Conservation (phyloP, 2,113 vertebrate species). For the Oncorhynchus keta region DNA sequence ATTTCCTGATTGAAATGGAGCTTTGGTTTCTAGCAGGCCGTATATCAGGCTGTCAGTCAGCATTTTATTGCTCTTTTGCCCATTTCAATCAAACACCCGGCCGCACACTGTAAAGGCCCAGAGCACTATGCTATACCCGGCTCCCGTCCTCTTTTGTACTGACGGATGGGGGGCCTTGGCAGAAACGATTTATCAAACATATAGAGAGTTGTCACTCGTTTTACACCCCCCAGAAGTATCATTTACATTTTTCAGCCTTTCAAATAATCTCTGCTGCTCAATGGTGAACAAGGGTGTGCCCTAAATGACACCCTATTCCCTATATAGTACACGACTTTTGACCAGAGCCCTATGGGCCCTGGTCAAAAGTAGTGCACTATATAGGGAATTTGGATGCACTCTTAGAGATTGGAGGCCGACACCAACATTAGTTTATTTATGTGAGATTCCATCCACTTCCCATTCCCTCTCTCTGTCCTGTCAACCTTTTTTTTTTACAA, state of each 20-base stretch:
- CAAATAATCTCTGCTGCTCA: conserved; percentile 6
- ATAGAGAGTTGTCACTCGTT: conserved; percentile 31
- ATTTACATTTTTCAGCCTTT: conserved; percentile 45
- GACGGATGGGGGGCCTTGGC: conserved; percentile 59
- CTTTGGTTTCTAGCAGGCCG: conserved; percentile 61
- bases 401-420: neutral
- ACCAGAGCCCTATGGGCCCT: too few relatives aligned
- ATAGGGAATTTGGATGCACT: neutral
- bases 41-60: conserved; percentile 74
- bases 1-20: conserved; percentile 75
- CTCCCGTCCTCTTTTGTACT: conserved; percentile 41
- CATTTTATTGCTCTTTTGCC: conserved; percentile 78
- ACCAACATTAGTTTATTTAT: neutral
- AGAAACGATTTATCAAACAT: conserved; percentile 55
- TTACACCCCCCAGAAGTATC: conserved; percentile 17
- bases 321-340: too few relatives aligned
- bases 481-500: conserved; percentile 17
- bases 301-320: too few relatives aligned
- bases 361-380: too few relatives aligned
- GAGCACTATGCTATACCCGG: conserved; percentile 37
- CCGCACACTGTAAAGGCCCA: conserved; percentile 63
- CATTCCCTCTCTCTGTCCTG: neutral
- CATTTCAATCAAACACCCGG: conserved; percentile 77
- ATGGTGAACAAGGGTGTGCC: too few relatives aligned
- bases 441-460: neutral